A percentile compares a stretch with the other conserved stretches of the same genome.
phyloP scores from a whole-genome alignment of 2,113 vertebrate species.

The Macaca nemestrina region DNA sequence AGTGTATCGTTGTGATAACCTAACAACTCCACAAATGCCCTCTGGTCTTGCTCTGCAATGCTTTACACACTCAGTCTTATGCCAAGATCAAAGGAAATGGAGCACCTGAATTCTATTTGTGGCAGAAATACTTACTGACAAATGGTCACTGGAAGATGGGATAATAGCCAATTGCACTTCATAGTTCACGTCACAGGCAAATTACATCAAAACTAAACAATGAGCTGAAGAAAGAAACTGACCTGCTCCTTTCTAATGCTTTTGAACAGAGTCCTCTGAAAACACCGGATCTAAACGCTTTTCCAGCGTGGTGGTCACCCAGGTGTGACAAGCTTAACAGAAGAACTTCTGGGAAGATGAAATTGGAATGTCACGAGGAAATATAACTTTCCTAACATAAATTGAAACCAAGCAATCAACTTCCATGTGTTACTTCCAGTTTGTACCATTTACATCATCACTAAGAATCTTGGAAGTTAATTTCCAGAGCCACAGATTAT shows the following conservation, averaged over 20 bases:
- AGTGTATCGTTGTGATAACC: neutral
- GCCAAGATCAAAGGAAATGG: neutral
- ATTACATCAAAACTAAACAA: neutral
- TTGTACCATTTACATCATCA: neutral
- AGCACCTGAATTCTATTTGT: neutral
- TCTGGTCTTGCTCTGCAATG: neutral
- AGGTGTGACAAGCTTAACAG: neutral
- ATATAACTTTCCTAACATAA: neutral
- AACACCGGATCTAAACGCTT: neutral
- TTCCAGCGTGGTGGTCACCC: neutral
- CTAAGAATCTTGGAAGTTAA: neutral
- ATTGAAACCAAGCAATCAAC: neutral
- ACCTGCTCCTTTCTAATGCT: neutral
- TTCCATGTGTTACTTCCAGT: neutral
- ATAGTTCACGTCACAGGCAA: neutral
- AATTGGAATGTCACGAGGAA: neutral
- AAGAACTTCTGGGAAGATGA: neutral
- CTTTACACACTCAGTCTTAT: neutral
- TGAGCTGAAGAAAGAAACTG: neutral
- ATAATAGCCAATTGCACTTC: neutral
- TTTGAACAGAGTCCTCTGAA: neutral
- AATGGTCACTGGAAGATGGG: neutral
- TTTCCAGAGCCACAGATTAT: neutral
- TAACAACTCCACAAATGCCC: neutral
- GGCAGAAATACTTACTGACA: neutral